A percentile compares a stretch with the other conserved stretches of the same genome.
phyloP scores from a whole-genome alignment of 2,888 invertebrate genomes.

The Ditula angustiorana region DNA sequence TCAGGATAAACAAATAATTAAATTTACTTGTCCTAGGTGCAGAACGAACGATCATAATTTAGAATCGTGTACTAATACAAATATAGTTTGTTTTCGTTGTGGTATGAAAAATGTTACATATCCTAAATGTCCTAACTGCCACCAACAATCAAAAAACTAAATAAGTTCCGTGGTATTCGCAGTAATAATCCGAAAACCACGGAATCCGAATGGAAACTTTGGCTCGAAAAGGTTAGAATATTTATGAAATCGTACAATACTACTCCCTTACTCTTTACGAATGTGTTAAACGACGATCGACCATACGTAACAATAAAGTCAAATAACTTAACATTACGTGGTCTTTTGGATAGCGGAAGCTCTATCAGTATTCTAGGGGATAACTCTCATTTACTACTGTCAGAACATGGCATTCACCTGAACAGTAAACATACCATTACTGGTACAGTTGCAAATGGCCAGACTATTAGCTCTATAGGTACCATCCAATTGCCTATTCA shows the following conservation, averaged over 20 bases:
- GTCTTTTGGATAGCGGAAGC: not conserved
- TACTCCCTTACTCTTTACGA: no score
- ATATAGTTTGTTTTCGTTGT: not conserved
- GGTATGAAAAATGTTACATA: not conserved
- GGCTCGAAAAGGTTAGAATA: not conserved
- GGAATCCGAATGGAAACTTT: not conserved
- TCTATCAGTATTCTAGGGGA: not conserved
- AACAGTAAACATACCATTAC: not conserved
- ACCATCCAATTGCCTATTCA: not conserved
- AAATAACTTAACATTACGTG: not conserved
- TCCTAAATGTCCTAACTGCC: not conserved
- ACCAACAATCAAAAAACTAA: not conserved
- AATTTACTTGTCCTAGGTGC: not conserved
- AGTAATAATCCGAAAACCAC: not conserved
- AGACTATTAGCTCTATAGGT: not conserved
- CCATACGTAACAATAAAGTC: not conserved
- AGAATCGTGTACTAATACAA: not conserved
- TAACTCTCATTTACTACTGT: not conserved
- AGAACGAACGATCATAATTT: not conserved
- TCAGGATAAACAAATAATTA: no score
- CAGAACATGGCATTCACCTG: not conserved
- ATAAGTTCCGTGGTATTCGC: not conserved
- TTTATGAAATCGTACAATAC: not conserved
- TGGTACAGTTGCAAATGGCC: not conserved
- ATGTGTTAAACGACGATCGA: not conserved